Conservation (phyloP, 2,797 vertebrate species). For the Centroberyx gerrardi region DNA sequence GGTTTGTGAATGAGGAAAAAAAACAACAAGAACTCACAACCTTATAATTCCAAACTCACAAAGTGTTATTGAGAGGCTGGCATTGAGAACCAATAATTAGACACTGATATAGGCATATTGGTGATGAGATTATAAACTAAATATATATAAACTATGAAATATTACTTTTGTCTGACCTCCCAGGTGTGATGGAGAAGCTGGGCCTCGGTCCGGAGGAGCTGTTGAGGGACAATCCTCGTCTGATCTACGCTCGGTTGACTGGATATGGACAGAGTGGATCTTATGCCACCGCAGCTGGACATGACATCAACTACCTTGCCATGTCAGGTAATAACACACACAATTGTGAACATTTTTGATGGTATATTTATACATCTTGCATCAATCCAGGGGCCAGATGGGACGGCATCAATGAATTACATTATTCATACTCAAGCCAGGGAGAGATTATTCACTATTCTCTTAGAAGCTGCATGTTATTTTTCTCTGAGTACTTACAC, state of each 20-base stretch:
- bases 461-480: too few relatives aligned
- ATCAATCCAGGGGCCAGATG: too few relatives aligned
- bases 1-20: too few relatives aligned
- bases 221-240: conserved; percentile 88
- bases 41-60: background rate
- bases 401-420: too few relatives aligned
- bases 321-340: conserved; percentile 89
- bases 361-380: background rate
- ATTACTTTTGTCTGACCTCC: background rate
- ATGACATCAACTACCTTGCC: conserved; percentile 97
- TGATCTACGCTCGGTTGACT: conserved; percentile 95
- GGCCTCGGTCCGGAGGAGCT: conserved; percentile 91
- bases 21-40: too few relatives aligned
- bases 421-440: too few relatives aligned
- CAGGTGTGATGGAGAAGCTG: conserved; percentile 97
- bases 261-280: conserved; percentile 94
- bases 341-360: background rate
- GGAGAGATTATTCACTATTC: too few relatives aligned
- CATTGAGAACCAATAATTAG: too few relatives aligned
- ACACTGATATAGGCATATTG: background rate
- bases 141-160: too few relatives aligned
- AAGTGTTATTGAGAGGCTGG: background rate
- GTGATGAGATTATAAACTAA: background rate
- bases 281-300: conserved; percentile 88
- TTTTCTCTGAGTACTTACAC: too few relatives aligned